phyloP scores from a whole-genome alignment of 2,797 vertebrate genomes.

The Nannoperca australis region DNA sequence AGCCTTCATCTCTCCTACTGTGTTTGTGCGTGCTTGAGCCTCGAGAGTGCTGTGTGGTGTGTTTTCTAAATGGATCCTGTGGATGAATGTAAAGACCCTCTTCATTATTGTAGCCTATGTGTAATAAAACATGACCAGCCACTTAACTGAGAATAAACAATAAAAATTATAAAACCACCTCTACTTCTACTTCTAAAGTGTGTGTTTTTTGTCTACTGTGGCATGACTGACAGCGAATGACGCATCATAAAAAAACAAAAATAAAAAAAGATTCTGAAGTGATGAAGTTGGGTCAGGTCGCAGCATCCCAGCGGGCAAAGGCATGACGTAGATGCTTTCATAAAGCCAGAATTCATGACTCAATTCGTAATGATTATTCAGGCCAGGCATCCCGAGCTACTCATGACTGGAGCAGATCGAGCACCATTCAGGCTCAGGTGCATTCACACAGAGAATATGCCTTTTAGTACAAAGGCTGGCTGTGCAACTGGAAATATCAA shows the following conservation, averaged over 20 bases:
- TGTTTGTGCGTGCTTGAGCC: constrained; percentile 64
- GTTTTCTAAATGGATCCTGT: constrained; percentile 62
- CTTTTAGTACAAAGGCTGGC: constrained; percentile 24
- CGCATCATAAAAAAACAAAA: not conserved
- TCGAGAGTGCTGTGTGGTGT: constrained; percentile 54
- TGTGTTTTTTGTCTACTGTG: constrained; percentile 16
- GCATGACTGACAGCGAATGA: not conserved
- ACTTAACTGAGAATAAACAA: constrained; percentile 82
- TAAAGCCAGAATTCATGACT: constrained; percentile 18
- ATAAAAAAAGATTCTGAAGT: not conserved
- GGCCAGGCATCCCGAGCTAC: not conserved
- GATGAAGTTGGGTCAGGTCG: constrained; percentile 21
- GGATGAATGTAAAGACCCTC: constrained; percentile 81
- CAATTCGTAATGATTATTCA: constrained; percentile 25
- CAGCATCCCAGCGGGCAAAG: constrained; percentile 2
- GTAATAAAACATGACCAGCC: constrained; percentile 81
- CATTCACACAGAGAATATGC: constrained; percentile 3
- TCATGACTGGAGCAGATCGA: constrained; percentile 6
- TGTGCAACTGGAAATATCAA: constrained; percentile 9
- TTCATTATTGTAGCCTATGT: constrained; percentile 64
- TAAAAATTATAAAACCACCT: constrained; percentile 68
- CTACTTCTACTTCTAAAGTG: constrained; percentile 15
- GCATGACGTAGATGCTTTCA: not conserved
- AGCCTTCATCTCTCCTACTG: constrained; percentile 35
- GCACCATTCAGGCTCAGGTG: constrained; percentile 18